Evolutionary conservation across 2,888 invertebrate species (phyloP).

Genomic region (Drosophila falleni): DNA sequence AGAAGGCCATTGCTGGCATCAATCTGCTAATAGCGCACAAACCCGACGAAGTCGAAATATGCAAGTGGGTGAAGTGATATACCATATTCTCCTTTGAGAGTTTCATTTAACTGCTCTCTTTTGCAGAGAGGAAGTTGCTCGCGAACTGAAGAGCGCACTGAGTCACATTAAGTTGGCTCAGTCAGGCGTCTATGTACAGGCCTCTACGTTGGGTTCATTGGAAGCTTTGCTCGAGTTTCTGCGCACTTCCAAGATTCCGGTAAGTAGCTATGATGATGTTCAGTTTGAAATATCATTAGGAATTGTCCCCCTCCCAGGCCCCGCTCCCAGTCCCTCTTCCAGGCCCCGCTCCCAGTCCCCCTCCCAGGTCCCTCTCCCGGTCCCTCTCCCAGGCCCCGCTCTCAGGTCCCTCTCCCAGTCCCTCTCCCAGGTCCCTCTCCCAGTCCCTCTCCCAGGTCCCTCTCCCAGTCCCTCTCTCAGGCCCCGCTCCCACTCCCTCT

Average conservation of each 20-base stretch:
- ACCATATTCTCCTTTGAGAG: not conserved
- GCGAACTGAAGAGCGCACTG: constrained; percentile 94
- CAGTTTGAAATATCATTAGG: too few species aligned
- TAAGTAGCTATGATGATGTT: constrained; percentile 86
- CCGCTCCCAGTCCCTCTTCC: too few species aligned
- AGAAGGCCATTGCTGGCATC: constrained; percentile 98
- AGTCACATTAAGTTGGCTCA: constrained; percentile 96
- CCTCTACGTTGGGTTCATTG: constrained; percentile 99
- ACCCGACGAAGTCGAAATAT: constrained; percentile 96
- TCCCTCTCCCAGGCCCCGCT: too few species aligned
- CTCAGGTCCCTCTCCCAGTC: too few species aligned
- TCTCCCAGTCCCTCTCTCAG: too few species aligned
- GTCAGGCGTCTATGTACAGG: constrained; percentile 99
- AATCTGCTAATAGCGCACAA: constrained; percentile 96
- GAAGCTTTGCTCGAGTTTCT: constrained; percentile 98
- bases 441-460: too few species aligned
- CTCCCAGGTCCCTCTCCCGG: too few species aligned
- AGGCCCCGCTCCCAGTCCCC: too few species aligned
- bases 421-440: too few species aligned
- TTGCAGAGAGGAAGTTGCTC: constrained; percentile 92
- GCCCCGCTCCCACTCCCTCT: too few species aligned
- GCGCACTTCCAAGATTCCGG: constrained; percentile 96
- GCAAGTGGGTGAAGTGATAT: constrained; percentile 86
- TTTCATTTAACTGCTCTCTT: constrained; percentile 44
- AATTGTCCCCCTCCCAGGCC: too few species aligned